Percentiles rank a stretch among this genome's conserved stretches.
Conservation (phyloP, 35 echinoderm and acorn worm genomes). For the Heliocidaris erythrogramma region DNA sequence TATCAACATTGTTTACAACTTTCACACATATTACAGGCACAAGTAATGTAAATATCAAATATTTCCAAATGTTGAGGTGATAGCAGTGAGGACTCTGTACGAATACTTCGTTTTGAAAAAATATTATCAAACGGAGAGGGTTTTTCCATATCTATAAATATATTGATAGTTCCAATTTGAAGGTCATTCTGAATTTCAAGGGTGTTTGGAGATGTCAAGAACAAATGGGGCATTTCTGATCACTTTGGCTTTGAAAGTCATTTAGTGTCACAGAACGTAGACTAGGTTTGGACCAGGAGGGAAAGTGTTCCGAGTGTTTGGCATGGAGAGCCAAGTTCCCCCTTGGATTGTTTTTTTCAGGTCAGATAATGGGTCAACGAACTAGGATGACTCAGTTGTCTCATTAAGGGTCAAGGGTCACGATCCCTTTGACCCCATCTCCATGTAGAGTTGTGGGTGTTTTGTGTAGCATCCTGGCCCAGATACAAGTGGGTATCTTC, state of each 20-base stretch:
- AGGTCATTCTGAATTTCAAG: no score
- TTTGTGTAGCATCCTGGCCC: background rate
- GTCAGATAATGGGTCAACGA: constrained; percentile 38
- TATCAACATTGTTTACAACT: no score
- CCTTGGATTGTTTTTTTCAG: background rate
- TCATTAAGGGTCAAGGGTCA: background rate
- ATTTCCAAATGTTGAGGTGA: no score
- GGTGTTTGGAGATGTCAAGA: background rate
- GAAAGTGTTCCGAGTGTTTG: background rate
- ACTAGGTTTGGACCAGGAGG: background rate
- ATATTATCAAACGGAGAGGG: no score
- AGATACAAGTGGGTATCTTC: background rate
- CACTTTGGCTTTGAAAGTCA: no score
- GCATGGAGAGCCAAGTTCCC: background rate
- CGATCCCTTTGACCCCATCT: background rate
- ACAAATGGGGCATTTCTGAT: background rate
- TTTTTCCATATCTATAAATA: no score
- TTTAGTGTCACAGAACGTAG: background rate
- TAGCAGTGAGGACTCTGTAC: no score
- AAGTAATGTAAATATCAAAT: no score
- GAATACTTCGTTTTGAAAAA: no score
- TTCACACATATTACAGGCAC: no score
- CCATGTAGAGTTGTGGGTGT: background rate
- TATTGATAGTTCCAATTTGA: no score
- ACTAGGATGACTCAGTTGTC: constrained; percentile 11